These are phyloP conservation scores for Thereva unica DNA, from an alignment of 2,888 invertebrate species.

Conservation along the genomic window DNA sequence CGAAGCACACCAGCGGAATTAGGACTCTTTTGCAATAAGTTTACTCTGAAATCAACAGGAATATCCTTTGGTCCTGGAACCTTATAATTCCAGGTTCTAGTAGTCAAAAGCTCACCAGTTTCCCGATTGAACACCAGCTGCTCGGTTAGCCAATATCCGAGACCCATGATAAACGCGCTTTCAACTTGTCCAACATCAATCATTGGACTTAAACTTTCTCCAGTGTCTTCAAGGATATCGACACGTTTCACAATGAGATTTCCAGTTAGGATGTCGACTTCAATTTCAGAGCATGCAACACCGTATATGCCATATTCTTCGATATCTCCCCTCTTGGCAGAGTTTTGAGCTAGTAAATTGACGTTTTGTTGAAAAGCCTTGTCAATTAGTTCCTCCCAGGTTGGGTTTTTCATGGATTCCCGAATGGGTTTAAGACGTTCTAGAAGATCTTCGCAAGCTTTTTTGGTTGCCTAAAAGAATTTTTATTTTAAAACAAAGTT, in stretches of 20 bases:
- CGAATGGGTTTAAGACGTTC: slow-evolving; percentile 63
- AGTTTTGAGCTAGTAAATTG: slow-evolving; percentile 63
- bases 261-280: slow-evolving; percentile 73
- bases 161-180: slow-evolving; percentile 73
- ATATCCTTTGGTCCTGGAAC: slow-evolving; percentile 72
- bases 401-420: slow-evolving; percentile 56
- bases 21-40: slow-evolving; percentile 65
- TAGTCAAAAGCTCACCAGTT: slow-evolving; percentile 68
- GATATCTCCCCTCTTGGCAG: slow-evolving; percentile 60
- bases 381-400: slow-evolving; percentile 63
- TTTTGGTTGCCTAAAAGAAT: slow-evolving; percentile 61
- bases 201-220: slow-evolving; percentile 68
- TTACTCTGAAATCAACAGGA: slow-evolving; percentile 69
- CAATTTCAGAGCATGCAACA: slow-evolving; percentile 66
- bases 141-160: slow-evolving; percentile 75
- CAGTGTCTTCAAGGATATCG: slow-evolving; percentile 70
- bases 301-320: slow-evolving; percentile 66
- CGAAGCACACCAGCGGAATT: slow-evolving; percentile 68
- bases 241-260: slow-evolving; percentile 64
- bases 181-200: slow-evolving; percentile 75
- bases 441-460: slow-evolving; percentile 65
- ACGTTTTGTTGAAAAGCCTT: slow-evolving; percentile 60
- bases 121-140: slow-evolving; percentile 64
- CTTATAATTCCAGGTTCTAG: slow-evolving; percentile 76
- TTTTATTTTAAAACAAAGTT: slow-evolving; percentile 56